These are phyloP conservation scores for Plestiodon gilberti DNA, from an alignment of 2,113 vertebrate genomes.

Conservation along the genomic window DNA sequence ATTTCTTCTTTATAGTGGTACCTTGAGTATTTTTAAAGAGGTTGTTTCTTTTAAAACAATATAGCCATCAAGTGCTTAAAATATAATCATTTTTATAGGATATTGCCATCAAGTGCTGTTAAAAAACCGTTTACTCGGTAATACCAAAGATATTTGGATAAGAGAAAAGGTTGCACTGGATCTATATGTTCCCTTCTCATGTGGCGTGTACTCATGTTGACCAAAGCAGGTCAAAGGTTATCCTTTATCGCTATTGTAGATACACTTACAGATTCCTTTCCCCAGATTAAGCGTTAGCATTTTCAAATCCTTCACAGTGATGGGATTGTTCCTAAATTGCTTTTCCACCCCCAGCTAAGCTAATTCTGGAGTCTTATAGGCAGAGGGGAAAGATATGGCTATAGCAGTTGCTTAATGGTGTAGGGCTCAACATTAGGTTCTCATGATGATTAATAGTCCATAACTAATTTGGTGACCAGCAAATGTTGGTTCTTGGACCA, in stretches of 20 bases:
- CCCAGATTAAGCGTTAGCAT: neutral
- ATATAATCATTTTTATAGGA: conserved; percentile 11
- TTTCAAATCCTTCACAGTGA: neutral
- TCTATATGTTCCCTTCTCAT: neutral
- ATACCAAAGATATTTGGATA: neutral
- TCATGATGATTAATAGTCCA: neutral
- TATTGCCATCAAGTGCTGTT: neutral
- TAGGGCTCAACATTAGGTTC: too few species aligned
- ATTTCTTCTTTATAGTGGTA: neutral
- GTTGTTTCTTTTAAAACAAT: conserved; percentile 6
- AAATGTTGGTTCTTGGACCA: neutral
- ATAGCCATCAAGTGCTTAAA: neutral
- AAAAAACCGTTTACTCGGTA: neutral
- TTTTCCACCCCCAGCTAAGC: neutral
- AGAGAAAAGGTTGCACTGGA: neutral
- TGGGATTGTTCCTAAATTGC: neutral
- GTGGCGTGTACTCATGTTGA: neutral
- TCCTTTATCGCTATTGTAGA: neutral
- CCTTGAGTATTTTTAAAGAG: conserved; percentile 19
- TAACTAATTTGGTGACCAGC: neutral
- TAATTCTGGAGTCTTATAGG: too few species aligned
- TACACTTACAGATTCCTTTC: neutral
- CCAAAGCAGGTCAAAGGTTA: neutral
- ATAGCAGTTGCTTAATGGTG: neutral
- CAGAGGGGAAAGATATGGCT: neutral